phyloP scores from a whole-genome alignment of 2,113 vertebrate species.

The Salvelinus sp. region DNA sequence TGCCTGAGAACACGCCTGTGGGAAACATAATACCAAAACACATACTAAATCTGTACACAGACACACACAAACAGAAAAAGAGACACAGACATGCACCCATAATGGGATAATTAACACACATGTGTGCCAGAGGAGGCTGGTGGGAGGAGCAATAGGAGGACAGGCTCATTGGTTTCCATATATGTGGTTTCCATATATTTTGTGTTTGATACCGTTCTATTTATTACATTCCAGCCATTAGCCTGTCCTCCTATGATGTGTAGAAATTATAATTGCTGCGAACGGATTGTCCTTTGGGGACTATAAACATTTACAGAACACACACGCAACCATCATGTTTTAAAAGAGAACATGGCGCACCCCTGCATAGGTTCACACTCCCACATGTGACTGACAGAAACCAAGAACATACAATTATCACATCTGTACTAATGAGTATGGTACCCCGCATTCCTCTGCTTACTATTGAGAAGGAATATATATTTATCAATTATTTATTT shows the following conservation, averaged over 20 bases:
- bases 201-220: too few species aligned
- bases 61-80: background rate
- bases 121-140: background rate
- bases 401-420: slow-evolving; percentile 55
- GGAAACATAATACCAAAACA: background rate
- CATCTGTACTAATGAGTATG: slow-evolving; percentile 40
- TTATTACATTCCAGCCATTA: too few species aligned
- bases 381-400: slow-evolving; percentile 8
- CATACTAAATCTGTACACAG: background rate
- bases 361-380: background rate
- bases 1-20: background rate
- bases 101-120: background rate
- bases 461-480: slow-evolving; percentile 40
- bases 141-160: too few species aligned
- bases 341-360: background rate
- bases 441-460: slow-evolving; percentile 35
- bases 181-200: too few species aligned
- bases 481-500: slow-evolving; percentile 51
- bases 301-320: background rate
- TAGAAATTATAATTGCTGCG: background rate
- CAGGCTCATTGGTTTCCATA: too few species aligned
- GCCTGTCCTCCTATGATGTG: too few species aligned
- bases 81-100: background rate
- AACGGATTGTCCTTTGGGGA: background rate
- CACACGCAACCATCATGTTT: background rate